phyloP scores from a whole-genome alignment of 2,113 vertebrate genomes.

The Opisthocomus hoazin region DNA sequence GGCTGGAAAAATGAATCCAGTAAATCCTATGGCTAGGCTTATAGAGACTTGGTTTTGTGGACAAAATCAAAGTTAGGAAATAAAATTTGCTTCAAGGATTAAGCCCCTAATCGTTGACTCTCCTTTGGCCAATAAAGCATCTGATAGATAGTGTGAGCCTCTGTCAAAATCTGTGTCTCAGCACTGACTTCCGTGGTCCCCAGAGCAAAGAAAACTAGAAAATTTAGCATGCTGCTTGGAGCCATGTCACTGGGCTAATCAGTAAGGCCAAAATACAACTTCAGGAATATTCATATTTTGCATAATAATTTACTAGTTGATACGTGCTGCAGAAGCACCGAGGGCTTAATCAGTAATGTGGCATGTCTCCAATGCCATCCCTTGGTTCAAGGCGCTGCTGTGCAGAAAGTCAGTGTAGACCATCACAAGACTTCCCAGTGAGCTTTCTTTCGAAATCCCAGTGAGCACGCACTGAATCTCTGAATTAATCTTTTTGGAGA shows the following conservation, averaged over 20 bases:
- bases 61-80: constrained; percentile 46
- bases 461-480: not conserved
- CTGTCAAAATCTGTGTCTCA: not conserved
- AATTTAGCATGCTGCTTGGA: not conserved
- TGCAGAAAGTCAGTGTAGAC: not conserved
- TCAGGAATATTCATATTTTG: not conserved
- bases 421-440: not conserved
- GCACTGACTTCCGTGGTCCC: not conserved
- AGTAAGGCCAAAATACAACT: not conserved
- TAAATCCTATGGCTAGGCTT: not conserved
- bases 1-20: not conserved
- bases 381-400: not conserved
- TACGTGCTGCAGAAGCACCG: not conserved
- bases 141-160: not conserved
- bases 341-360: not conserved
- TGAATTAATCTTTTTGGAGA: not conserved
- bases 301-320: not conserved
- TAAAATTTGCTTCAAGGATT: constrained; percentile 57
- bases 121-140: constrained; percentile 13
- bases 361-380: not conserved
- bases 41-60: constrained; percentile 25
- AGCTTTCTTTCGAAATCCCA: not conserved
- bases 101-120: constrained; percentile 30
- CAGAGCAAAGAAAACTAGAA: not conserved
- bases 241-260: not conserved